phyloP scores from a whole-genome alignment of 2,888 invertebrate genomes.

The Hypomecis atomaria region DNA sequence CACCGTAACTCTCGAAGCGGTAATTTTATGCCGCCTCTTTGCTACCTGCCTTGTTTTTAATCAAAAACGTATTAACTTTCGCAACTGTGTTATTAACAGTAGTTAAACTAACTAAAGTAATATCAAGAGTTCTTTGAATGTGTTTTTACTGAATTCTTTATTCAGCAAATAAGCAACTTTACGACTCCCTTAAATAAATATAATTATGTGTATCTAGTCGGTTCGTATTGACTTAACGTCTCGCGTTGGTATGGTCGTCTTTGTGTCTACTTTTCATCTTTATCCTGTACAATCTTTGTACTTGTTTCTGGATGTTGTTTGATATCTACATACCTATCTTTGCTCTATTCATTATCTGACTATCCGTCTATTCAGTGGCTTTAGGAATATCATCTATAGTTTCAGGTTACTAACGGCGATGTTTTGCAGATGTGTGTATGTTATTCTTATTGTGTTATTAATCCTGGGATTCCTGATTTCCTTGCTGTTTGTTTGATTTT shows the following conservation, averaged over 20 bases:
- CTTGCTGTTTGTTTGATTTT: no score
- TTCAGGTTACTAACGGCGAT: no score
- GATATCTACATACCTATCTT: not conserved
- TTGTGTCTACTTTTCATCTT: conserved; percentile 6
- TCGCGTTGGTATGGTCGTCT: conserved; percentile 5
- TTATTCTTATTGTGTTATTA: no score
- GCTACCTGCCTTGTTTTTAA: conserved; percentile 10
- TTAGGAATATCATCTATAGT: no score
- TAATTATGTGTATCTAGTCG: conserved; percentile 4
- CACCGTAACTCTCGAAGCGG: conserved; percentile 33
- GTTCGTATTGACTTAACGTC: conserved; percentile 6
- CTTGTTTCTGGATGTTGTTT: not conserved
- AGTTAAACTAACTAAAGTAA: not conserved
- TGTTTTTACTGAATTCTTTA: not conserved
- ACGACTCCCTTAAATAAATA: conserved; percentile 1
- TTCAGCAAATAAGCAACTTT: not conserved
- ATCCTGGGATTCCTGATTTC: no score
- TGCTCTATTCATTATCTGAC: no score
- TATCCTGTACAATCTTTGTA: not conserved
- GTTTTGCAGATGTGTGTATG: no score
- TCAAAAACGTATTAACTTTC: conserved; percentile 27
- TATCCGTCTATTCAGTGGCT: no score
- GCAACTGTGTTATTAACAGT: conserved; percentile 2
- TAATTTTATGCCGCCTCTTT: conserved; percentile 13
- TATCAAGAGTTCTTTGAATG: not conserved